Evolutionary conservation across 2,888 invertebrate species (phyloP), one percentile per base, ranked within the genome.

Genomic region (Micoletzkya japonica): DNA sequence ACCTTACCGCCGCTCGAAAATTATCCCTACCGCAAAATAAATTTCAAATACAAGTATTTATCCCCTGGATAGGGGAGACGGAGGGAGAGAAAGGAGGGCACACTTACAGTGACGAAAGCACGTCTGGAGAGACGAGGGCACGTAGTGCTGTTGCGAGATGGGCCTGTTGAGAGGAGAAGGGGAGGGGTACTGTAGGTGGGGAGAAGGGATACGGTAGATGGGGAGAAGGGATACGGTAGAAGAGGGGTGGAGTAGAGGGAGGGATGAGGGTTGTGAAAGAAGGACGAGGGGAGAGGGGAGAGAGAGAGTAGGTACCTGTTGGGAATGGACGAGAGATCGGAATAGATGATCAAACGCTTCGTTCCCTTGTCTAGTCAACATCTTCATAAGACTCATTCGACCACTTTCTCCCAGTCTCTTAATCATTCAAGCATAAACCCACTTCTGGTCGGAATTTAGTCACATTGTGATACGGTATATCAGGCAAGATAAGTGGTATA

Each of bases 261-360:
- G 10, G 20, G 10, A 44, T 44, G 20, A 37, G 6, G 2, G 32
- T n/a, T 30, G 4, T 32, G 6, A 17, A 6, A 26, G 32, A 28
- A 4, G n/a, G 14, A 37, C n/a, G 14, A 37, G 10, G 10, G 34
- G 54, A 50, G 37, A 36, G 14, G 24, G 26, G 37, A 3, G 4
- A 44, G 37, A 24, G 24, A 34, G 1, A 54, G 24, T 6, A n/a
- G n/a, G 26, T 14, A 66, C 64, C n/a, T 66, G 64, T 37, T 66
- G 52, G 30, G 64, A 54, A 28, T 66, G 64, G 7, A 66, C 54
- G 30, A 66, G 64, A 26, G 64, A 34, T 20, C 52, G 36, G 37
- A 54, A 66, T 52, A 66, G 39, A 26, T 28, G 2, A 66, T 66
- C 64, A 37, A 66, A 66, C 26, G 64, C 64, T 36, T 6, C 36